phyloP scores from a whole-genome alignment of 2,888 invertebrate species.

The Plemyria rubiginata region DNA sequence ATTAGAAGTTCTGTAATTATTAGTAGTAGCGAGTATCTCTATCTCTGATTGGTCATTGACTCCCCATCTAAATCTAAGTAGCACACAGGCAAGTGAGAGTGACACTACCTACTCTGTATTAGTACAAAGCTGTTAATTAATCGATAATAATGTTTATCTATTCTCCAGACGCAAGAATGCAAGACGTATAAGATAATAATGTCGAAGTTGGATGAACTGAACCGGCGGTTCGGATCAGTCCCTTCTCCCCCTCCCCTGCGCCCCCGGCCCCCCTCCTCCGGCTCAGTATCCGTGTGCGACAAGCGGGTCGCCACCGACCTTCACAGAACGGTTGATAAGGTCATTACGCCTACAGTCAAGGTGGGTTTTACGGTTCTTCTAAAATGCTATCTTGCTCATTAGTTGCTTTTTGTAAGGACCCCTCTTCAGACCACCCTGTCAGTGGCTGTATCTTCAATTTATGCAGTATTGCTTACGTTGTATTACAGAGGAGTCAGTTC shows the following conservation, averaged over 20 bases:
- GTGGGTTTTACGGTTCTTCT: slow-evolving; percentile 3
- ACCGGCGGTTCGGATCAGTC: slow-evolving; percentile 52
- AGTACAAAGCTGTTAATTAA: too few relatives aligned
- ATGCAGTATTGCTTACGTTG: background rate
- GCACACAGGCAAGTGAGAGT: too few relatives aligned
- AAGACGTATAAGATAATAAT: slow-evolving; percentile 78
- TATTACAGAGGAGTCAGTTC: slow-evolving; percentile 9
- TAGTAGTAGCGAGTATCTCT: too few relatives aligned
- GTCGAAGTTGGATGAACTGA: slow-evolving; percentile 72
- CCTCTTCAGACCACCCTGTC: too few relatives aligned
- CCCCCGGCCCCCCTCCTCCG: slow-evolving; percentile 33
- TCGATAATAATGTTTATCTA: too few relatives aligned
- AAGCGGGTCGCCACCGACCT: slow-evolving; percentile 65
- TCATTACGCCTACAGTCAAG: slow-evolving; percentile 13
- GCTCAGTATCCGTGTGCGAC: slow-evolving; percentile 63
- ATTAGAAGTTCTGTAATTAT: too few relatives aligned
- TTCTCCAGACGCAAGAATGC: slow-evolving; percentile 69
- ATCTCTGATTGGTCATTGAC: too few relatives aligned
- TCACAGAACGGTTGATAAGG: slow-evolving; percentile 23
- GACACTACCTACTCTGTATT: too few relatives aligned
- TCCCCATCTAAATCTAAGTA: too few relatives aligned
- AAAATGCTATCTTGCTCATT: background rate
- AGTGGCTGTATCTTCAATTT: too few relatives aligned
- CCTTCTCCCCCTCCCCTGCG: slow-evolving; percentile 20
- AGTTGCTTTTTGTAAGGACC: background rate